phyloP scores from a whole-genome alignment of 2,113 vertebrate genomes.

The Piprites chloris region DNA sequence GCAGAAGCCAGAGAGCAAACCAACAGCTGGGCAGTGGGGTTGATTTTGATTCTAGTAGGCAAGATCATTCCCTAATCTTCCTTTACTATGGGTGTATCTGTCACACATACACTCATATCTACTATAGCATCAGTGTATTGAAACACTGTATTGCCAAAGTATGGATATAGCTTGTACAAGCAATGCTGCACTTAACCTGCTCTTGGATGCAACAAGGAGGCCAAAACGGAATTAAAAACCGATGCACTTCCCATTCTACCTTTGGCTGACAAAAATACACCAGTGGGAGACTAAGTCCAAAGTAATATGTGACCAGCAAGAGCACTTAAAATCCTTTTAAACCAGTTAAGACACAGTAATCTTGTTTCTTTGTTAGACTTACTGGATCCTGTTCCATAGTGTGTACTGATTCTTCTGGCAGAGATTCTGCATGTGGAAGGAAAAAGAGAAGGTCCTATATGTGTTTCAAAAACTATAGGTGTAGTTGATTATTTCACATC shows the following conservation, averaged over 20 bases:
- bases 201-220: not conserved
- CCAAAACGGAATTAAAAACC: not conserved
- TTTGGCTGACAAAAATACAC: not conserved
- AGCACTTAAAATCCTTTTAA: not conserved
- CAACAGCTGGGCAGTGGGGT: not conserved
- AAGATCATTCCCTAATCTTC: not conserved
- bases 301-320: not conserved
- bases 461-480: not conserved
- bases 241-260: not conserved
- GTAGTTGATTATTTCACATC: not conserved
- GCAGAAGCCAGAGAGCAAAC: not conserved
- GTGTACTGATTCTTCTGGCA: not conserved
- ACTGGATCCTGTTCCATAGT: not conserved
- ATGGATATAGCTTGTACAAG: not conserved
- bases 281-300: not conserved
- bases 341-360: not conserved
- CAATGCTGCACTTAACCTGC: not conserved
- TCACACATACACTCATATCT: not conserved
- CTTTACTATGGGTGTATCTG: not conserved
- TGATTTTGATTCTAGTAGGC: not conserved
- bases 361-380: not conserved
- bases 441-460: not conserved
- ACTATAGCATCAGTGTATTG: not conserved
- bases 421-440: not conserved
- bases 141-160: rapidly evolving